These are phyloP conservation scores for Limnodromus scolopaceus DNA, from an alignment of 2,797 vertebrate species.

Conservation along the genomic window DNA sequence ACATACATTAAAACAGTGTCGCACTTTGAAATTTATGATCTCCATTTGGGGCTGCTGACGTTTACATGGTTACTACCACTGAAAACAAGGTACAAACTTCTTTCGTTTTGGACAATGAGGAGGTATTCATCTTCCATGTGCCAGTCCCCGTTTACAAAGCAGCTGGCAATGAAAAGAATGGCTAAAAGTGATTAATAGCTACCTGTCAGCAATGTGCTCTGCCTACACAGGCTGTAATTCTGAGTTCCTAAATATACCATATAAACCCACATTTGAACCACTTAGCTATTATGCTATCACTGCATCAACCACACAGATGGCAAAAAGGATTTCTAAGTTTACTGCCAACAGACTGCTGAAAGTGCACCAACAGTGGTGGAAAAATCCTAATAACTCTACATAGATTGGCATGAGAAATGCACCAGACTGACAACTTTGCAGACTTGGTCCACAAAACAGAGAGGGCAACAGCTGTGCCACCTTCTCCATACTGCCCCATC, in stretches of 20 bases:
- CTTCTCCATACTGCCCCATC: background rate
- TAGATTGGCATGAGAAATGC: background rate
- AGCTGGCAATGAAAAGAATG: constrained; percentile 4
- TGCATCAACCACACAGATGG: constrained; percentile 36
- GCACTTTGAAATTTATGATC: background rate
- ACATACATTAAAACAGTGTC: background rate
- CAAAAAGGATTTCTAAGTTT: background rate
- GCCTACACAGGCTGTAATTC: background rate
- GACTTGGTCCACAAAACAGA: background rate
- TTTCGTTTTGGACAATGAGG: background rate
- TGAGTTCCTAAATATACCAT: background rate
- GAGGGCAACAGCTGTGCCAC: constrained; percentile 2
- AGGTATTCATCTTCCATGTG: background rate
- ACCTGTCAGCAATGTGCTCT: constrained; percentile 44
- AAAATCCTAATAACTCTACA: background rate
- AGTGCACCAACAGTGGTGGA: background rate
- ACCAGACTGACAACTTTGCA: background rate
- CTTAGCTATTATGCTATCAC: background rate
- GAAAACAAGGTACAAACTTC: background rate
- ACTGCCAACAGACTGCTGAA: constrained; percentile 21
- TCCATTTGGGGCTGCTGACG: background rate
- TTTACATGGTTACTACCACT: background rate
- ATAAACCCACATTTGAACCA: background rate
- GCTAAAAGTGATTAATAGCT: constrained; percentile 60
- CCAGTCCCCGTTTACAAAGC: constrained; percentile 36